phyloP scores from a whole-genome alignment of 2,113 vertebrate species.

The Odontesthes bonariensis region DNA sequence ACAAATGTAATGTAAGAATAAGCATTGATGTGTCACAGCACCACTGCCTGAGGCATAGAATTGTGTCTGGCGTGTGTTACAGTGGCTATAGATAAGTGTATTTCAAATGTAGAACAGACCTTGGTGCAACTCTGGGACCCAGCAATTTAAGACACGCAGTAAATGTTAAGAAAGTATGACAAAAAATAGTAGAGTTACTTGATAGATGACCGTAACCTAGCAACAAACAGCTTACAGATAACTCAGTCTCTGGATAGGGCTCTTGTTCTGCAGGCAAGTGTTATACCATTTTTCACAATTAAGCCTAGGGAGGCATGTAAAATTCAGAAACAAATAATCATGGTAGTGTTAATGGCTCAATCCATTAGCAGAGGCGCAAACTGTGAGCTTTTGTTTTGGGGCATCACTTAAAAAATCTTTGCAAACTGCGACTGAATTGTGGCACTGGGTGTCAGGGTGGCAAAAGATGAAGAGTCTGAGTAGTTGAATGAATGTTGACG shows the following conservation, averaged over 20 bases:
- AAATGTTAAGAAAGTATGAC: constrained; percentile 53
- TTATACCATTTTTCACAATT: constrained; percentile 74
- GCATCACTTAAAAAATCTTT: constrained; percentile 35
- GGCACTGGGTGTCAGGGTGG: constrained; percentile 17
- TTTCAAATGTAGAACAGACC: constrained; percentile 51
- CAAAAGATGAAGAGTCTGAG: background rate
- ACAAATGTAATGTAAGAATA: constrained; percentile 66
- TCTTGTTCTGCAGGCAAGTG: constrained; percentile 58
- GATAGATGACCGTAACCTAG: constrained; percentile 76
- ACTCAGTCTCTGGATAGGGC: constrained; percentile 64
- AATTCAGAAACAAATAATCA: constrained; percentile 67
- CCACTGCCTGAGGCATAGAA: constrained; percentile 52
- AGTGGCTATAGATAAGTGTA: constrained; percentile 53
- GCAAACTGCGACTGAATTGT: constrained; percentile 38
- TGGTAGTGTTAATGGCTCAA: constrained; percentile 52
- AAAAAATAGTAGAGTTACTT: constrained; percentile 48
- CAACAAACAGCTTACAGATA: constrained; percentile 73
- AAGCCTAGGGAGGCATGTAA: constrained; percentile 60
- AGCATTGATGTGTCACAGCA: constrained; percentile 70
- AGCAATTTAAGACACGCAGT: constrained; percentile 56
- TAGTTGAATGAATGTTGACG: too few species aligned
- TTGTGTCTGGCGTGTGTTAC: constrained; percentile 62
- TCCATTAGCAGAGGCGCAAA: constrained; percentile 22
- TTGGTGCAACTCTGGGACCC: constrained; percentile 33
- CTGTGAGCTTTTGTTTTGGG: constrained; percentile 37